Conservation (phyloP, 2,888 invertebrate species). For the Caenorhabditis macrosperma region DNA sequence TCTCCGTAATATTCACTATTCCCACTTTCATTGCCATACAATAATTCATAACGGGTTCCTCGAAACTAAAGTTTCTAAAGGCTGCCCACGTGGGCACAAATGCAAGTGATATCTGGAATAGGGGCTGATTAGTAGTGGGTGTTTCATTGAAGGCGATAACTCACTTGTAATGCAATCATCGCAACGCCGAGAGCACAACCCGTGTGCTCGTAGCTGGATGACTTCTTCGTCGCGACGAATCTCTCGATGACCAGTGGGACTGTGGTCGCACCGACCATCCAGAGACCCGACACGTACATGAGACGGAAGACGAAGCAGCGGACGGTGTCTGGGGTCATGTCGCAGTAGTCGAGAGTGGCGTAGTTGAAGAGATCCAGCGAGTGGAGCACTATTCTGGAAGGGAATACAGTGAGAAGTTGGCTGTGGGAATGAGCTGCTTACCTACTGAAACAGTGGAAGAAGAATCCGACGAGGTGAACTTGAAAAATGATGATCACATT, state of each 20-base stretch:
- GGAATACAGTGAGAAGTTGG: not conserved
- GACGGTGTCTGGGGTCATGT: conserved; percentile 22
- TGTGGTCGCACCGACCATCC: conserved; percentile 27
- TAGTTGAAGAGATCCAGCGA: conserved; percentile 27
- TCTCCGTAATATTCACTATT: not conserved
- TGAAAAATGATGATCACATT: conserved; percentile 42
- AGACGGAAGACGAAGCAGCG: conserved; percentile 31
- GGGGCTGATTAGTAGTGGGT: too few species aligned
- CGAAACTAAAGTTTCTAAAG: conserved; percentile 16
- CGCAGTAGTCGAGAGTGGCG: conserved; percentile 25
- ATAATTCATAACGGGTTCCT: conserved; percentile 27
- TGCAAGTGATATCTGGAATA: conserved; percentile 11
- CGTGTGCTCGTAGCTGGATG: conserved; percentile 27
- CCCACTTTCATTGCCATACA: conserved; percentile 27
- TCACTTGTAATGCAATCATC: conserved; percentile 19
- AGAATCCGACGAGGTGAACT: conserved; percentile 31
- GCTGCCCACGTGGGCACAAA: not conserved
- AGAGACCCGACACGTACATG: conserved; percentile 27
- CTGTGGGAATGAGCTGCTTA: not conserved
- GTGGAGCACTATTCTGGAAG: conserved; percentile 38
- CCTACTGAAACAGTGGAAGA: conserved; percentile 31
- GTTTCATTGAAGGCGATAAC: not conserved
- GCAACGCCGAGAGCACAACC: conserved; percentile 18
- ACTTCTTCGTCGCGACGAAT: conserved; percentile 22
- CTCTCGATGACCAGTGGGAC: conserved; percentile 33